Conservation (phyloP, 2,888 invertebrate genomes). For the Stenotaenia linearis region DNA sequence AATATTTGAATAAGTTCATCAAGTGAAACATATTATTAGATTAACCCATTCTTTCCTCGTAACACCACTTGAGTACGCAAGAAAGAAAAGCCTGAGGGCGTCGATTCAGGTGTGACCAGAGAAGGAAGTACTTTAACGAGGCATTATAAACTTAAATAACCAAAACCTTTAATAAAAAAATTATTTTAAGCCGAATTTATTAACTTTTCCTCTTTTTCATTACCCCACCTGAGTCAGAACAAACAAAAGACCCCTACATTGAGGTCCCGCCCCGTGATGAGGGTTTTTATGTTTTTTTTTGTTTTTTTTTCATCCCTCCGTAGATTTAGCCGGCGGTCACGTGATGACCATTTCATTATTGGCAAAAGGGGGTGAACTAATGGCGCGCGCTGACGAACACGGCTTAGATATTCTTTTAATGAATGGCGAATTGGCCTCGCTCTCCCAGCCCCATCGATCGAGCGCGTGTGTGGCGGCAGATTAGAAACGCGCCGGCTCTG, state of each 20-base stretch:
- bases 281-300: neutral
- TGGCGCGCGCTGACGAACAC: neutral
- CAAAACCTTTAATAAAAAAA: no score
- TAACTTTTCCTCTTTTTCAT: no score
- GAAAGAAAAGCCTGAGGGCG: neutral
- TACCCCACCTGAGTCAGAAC: no score
- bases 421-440: neutral
- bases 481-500: neutral
- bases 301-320: neutral
- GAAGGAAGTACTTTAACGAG: neutral
- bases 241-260: no score
- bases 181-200: no score
- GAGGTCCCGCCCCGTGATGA: no score
- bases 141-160: neutral
- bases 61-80: neutral
- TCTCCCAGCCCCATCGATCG: neutral
- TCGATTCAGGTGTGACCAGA: neutral
- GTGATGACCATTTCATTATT: neutral
- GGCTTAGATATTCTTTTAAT: neutral
- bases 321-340: neutral
- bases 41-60: neutral
- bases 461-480: neutral
- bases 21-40: neutral
- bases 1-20: neutral
- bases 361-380: neutral